phyloP scores from a whole-genome alignment of 2,113 vertebrate genomes.

The Hystrix brachyura region DNA sequence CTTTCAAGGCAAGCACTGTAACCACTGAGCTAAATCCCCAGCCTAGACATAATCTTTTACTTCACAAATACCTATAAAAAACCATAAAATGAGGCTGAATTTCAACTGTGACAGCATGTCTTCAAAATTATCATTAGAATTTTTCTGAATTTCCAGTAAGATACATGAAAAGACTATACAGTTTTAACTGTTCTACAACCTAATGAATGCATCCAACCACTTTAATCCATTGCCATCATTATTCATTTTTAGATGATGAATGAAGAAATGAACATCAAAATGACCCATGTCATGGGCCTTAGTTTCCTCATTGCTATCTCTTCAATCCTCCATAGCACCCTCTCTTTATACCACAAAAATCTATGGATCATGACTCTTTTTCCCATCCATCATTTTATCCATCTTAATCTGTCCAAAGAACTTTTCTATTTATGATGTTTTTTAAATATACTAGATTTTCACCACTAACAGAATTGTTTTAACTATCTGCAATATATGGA shows the following conservation, averaged over 20 bases:
- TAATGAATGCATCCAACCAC: background rate
- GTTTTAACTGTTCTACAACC: background rate
- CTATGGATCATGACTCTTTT: background rate
- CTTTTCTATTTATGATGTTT: background rate
- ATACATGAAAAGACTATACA: background rate
- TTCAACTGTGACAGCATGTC: background rate
- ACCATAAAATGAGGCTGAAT: slow-evolving; percentile 22
- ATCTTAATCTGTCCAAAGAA: background rate
- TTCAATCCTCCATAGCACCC: background rate
- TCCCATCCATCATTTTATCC: background rate
- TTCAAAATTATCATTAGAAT: background rate
- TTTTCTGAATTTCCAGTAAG: background rate
- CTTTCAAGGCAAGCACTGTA: too few relatives aligned
- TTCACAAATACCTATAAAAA: slow-evolving; percentile 20
- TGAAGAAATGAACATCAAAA: background rate
- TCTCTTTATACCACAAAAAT: background rate
- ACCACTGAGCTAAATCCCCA: too few relatives aligned
- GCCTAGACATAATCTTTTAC: background rate
- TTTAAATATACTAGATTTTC: background rate
- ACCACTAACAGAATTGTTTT: background rate
- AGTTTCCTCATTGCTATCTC: background rate
- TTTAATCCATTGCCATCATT: background rate
- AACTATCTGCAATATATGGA: background rate
- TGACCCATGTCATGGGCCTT: background rate
- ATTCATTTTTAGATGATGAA: background rate